Evolutionary conservation across 2,888 invertebrate genomes (phyloP).

Genomic region (Cenopis cana): DNA sequence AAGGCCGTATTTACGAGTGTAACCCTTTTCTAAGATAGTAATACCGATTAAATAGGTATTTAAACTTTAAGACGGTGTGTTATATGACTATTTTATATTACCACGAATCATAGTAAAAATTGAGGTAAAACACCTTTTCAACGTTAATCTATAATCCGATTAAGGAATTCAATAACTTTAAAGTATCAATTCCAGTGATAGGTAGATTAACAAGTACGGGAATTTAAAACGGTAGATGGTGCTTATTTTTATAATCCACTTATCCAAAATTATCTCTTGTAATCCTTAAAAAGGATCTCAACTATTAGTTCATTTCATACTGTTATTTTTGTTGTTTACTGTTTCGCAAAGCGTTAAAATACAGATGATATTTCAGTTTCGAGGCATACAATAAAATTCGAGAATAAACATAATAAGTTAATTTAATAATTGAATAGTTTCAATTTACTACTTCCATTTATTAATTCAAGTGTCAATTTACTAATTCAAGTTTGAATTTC

Average conservation of each 20-base stretch:
- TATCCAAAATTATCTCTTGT: not conserved
- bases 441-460: not conserved
- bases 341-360: too few species aligned
- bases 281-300: not conserved
- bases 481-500: not conserved
- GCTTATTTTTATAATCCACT: not conserved
- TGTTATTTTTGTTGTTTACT: too few species aligned
- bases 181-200: not conserved
- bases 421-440: too few species aligned
- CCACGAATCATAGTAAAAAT: not conserved
- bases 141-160: not conserved
- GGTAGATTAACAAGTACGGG: not conserved
- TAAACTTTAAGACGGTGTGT: too few species aligned
- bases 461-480: not conserved
- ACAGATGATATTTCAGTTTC: too few species aligned
- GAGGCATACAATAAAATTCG: too few species aligned
- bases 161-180: not conserved
- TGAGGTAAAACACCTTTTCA: not conserved
- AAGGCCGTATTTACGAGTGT: too few species aligned
- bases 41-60: too few species aligned
- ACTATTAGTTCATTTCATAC: not conserved
- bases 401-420: too few species aligned
- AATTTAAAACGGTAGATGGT: not conserved
- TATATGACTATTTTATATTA: slow-evolving; percentile 1
- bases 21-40: too few species aligned